Evolutionary conservation across 2,797 vertebrate genomes (phyloP).

Genomic region (Danio albolineatus): DNA sequence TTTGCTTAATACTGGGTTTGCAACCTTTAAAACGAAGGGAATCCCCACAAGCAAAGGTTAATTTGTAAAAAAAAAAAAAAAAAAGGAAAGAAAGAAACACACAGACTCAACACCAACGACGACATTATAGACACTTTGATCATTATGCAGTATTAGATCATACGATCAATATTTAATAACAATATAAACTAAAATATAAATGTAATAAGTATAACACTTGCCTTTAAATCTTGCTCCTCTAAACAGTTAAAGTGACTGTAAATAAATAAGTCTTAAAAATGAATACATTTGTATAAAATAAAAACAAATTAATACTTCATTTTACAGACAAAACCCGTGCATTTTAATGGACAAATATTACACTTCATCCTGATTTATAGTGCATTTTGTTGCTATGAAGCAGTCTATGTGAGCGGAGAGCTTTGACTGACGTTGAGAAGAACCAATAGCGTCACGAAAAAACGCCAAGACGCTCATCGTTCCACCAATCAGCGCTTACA

Average conservation of each 20-base stretch:
- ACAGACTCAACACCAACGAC: too few species aligned
- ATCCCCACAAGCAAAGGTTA: neutral
- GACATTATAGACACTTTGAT: neutral
- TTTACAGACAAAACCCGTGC: neutral
- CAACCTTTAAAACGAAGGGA: neutral
- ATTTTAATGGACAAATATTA: neutral
- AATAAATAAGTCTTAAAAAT: neutral
- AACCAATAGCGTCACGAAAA: slow-evolving; percentile 32
- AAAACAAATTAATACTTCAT: neutral
- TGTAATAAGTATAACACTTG: neutral
- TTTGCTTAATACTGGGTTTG: neutral
- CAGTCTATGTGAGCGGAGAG: too few species aligned
- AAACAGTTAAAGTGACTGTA: too few species aligned
- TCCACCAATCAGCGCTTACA: slow-evolving; percentile 43
- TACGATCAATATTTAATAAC: neutral
- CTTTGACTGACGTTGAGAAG: neutral
- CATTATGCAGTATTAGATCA: neutral
- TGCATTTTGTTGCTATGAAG: slow-evolving; percentile 5
- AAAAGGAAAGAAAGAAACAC: too few species aligned
- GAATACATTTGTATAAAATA: neutral
- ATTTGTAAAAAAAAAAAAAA: too few species aligned
- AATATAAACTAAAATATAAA: too few species aligned
- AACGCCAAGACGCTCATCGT: neutral
- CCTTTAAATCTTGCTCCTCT: too few species aligned
- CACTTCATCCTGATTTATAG: neutral